Evolutionary conservation across 2,113 vertebrate species (phyloP).

Genomic region (Strix aluco): DNA sequence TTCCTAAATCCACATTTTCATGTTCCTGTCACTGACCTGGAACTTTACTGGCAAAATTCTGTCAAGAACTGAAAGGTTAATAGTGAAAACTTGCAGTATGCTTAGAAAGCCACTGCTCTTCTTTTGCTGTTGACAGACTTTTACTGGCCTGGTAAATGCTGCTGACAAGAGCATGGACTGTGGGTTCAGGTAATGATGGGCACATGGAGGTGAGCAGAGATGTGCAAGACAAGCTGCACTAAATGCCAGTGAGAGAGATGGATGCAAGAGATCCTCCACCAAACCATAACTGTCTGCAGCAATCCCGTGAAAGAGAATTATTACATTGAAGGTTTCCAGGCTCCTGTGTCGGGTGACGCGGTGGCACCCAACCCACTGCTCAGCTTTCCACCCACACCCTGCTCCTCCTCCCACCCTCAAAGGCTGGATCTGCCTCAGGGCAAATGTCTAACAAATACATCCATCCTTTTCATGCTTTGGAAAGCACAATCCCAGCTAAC

Average conservation of each 20-base stretch:
- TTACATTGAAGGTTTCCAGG: too few relatives aligned
- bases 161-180: background rate
- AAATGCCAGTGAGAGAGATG: background rate
- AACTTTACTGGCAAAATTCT: background rate
- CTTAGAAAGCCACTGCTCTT: background rate
- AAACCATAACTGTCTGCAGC: background rate
- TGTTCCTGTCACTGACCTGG: background rate
- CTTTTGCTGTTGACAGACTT: background rate
- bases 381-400: background rate
- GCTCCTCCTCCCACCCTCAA: too few relatives aligned
- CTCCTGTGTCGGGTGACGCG: fast-evolving
- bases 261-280: background rate
- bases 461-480: fast-evolving
- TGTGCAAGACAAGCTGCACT: background rate
- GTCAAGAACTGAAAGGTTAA: background rate
- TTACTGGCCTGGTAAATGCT: fast-evolving
- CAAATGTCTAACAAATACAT: too few relatives aligned
- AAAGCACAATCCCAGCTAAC: background rate
- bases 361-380: background rate
- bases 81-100: background rate
- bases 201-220: background rate
- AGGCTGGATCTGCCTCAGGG: fast-evolving
- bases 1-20: background rate
- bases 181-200: background rate
- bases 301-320: too few relatives aligned